Conservation (phyloP, 2,888 invertebrate genomes). For the Callimorpha dominula region DNA sequence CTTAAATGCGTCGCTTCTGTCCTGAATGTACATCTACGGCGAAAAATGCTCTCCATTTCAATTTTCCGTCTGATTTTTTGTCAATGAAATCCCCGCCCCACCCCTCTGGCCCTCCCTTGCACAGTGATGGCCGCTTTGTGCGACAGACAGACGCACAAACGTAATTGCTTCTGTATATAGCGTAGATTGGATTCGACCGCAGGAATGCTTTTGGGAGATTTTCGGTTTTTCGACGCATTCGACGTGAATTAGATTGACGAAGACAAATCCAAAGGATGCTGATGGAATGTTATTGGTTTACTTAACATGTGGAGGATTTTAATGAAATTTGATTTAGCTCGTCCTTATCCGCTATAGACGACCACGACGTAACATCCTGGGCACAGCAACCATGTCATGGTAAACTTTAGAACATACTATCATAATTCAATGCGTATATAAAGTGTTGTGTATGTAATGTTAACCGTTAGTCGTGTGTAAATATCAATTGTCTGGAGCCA, state of each 20-base stretch:
- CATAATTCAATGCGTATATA: too few relatives aligned
- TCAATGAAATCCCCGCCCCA: constrained; percentile 39
- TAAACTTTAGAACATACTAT: too few relatives aligned
- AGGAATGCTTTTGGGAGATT: constrained; percentile 13
- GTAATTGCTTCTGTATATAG: constrained; percentile 52
- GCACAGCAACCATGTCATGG: too few relatives aligned
- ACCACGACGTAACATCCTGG: too few relatives aligned
- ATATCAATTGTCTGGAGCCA: too few relatives aligned
- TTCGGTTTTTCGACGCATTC: constrained; percentile 7
- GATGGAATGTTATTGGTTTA: not conserved
- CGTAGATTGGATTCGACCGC: constrained; percentile 45
- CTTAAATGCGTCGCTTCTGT: constrained; percentile 20
- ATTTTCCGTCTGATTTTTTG: constrained; percentile 55
- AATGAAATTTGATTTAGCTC: not conserved
- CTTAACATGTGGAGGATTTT: not conserved
- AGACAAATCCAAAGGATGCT: constrained; percentile 6
- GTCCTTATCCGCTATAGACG: too few relatives aligned
- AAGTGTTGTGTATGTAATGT: too few relatives aligned
- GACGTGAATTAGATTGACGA: not conserved
- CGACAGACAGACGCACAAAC: constrained; percentile 48
- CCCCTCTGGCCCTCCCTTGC: not conserved
- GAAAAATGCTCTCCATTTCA: constrained; percentile 46
- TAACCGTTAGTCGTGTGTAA: too few relatives aligned
- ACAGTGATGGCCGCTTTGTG: constrained; percentile 48
- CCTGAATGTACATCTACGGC: constrained; percentile 5